These are phyloP conservation scores for Drosophila orena DNA, from an alignment of 1,140 invertebrate genomes.

Conservation along the genomic window DNA sequence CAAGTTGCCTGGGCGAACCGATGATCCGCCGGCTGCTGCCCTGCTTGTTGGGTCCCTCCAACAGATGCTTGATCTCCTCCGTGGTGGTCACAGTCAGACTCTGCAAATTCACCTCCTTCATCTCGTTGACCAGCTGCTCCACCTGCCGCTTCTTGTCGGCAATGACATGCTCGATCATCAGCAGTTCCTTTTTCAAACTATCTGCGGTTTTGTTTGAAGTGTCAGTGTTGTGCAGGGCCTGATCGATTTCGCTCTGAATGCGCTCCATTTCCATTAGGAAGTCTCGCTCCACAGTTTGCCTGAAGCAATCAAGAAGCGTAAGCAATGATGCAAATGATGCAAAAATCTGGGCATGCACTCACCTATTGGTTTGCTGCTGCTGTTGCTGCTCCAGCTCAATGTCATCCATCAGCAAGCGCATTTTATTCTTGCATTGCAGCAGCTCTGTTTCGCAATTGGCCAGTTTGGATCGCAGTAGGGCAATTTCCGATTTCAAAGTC, in stretches of 20 bases:
- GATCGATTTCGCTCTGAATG: conserved; percentile 92
- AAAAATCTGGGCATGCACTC: neutral
- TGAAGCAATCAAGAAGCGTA: conserved; percentile 35
- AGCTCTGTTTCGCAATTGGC: conserved; percentile 95
- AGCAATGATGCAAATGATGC: neutral
- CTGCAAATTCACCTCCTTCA: conserved; percentile 96
- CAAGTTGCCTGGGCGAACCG: conserved; percentile 94
- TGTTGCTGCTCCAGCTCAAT: conserved; percentile 86
- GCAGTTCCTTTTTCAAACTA: conserved; percentile 91
- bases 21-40: conserved; percentile 95
- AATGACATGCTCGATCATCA: conserved; percentile 91
- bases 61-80: conserved; percentile 92
- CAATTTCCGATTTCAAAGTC: conserved; percentile 93
- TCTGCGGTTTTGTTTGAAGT: conserved; percentile 92
- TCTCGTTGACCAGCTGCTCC: conserved; percentile 93
- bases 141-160: conserved; percentile 94
- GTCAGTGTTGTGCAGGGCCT: conserved; percentile 92
- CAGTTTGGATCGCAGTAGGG: conserved; percentile 91
- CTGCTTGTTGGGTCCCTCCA: conserved; percentile 93
- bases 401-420: conserved; percentile 90
- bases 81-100: conserved; percentile 93
- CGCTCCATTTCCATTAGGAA: conserved; percentile 92
- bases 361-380: conserved; percentile 81
- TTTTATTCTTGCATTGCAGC: conserved; percentile 95
- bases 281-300: conserved; percentile 90